These are phyloP conservation scores for Elachura formosa DNA, from an alignment of 2,113 vertebrate genomes.

Conservation along the genomic window DNA sequence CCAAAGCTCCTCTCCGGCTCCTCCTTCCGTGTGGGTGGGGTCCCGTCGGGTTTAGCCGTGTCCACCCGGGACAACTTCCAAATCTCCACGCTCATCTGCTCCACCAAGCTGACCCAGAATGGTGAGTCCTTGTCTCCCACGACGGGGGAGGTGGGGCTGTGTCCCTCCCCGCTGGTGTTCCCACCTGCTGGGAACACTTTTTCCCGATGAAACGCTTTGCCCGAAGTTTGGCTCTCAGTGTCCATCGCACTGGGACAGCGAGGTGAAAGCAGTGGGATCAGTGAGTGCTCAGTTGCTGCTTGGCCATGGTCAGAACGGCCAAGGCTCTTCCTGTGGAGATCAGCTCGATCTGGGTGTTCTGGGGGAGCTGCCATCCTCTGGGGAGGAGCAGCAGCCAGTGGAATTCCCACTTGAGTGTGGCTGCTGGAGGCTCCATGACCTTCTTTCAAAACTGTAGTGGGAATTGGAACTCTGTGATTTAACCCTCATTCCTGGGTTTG, in stretches of 20 bases:
- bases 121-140: neutral
- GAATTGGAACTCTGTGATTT: neutral
- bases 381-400: neutral
- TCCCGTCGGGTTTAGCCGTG: accelerated
- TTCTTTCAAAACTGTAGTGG: accelerated
- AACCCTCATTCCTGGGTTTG: neutral
- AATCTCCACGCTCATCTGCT: slow-evolving; percentile 52
- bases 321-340: neutral
- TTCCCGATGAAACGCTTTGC: too few species aligned
- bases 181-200: neutral
- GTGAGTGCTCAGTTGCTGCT: neutral
- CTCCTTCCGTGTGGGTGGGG: neutral
- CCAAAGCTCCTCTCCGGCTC: neutral
- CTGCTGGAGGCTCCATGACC: neutral
- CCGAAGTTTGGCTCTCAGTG: neutral
- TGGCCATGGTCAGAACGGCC: neutral
- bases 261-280: neutral
- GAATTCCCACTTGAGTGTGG: neutral
- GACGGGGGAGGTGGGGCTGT: accelerated
- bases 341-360: neutral
- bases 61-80: slow-evolving; percentile 54
- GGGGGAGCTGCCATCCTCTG: neutral
- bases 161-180: neutral
- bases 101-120: slow-evolving; percentile 65
- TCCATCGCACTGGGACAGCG: accelerated